Base-by-base conservation (phyloP, 92 coral and sea anemone genomes). In the Zoanthus sansibaricus region DNA sequence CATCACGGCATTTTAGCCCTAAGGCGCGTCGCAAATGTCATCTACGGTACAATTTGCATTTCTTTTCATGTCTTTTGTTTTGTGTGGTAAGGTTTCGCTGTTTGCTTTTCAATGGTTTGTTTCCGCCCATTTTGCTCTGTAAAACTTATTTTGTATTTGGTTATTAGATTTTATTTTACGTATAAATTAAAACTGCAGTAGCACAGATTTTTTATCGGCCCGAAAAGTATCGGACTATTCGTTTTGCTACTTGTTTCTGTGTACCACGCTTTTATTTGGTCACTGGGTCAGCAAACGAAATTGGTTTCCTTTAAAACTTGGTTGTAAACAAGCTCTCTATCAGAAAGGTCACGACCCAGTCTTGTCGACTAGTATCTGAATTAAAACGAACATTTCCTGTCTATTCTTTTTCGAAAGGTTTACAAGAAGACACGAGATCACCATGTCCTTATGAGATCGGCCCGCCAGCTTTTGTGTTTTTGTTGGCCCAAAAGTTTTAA, bases 231-330 rank as follows among this genome's bases (percentile, higher is more conserved):
- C 44, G 20, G 18, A 48, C 5, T 64, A 30, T 80, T 67, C 45
- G 55, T 80, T 80, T 20, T 12, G 61, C 85, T 45, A 80, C 75
- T 47, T 21, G 74, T 11, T 12, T 37, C 59, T 78, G 33, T 76
- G 67, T 80, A 80, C 85, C 85, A 80, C 85, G 85, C 82, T 76
- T 54, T 15, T 46, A 76, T 80, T 80, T 80, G 85, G 85, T 80
- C 85, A 64, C 59, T 64, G 75, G 74, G 85, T 80, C 85, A 80
- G 85, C 85, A 25, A 80, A 42, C 73, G 59, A 80, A 80, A 80
- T 64, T 80, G 85, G 85, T 80, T 80, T 30, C 62, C 56, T 45
- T 66, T 44, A 66, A 67, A 80, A 30, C 74, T 17, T 47, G 85
- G 85, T 80, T 80, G 85, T 80, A 80, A 80, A 80, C 85, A 80